A percentile compares a stretch with the other conserved stretches of the same genome.
phyloP scores from a whole-genome alignment of 2,888 invertebrate species.

The Drosophila mimica region DNA sequence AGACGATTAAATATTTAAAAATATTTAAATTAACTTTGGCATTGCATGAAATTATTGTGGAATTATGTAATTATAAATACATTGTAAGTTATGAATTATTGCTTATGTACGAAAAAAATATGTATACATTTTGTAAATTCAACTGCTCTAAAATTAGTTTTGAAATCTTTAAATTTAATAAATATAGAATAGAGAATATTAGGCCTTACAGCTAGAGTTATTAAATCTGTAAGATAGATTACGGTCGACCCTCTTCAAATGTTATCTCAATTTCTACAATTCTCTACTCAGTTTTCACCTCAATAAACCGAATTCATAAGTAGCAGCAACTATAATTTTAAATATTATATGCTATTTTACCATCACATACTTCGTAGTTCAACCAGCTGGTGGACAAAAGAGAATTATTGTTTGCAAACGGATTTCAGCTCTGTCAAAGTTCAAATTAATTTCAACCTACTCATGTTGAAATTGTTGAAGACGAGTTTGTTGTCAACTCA shows the following conservation, averaged over 20 bases:
- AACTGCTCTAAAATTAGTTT: background rate
- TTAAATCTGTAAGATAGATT: background rate
- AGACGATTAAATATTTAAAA: background rate
- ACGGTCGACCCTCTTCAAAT: background rate
- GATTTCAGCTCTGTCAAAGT: constrained; percentile 17
- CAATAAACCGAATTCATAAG: background rate
- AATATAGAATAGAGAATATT: too few relatives aligned
- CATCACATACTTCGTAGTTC: background rate
- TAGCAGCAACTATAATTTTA: background rate
- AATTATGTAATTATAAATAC: background rate
- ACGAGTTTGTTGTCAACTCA: constrained; percentile 46
- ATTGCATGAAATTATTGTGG: background rate
- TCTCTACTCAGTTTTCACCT: background rate
- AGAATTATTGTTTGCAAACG: background rate
- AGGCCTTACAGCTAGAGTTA: too few relatives aligned
- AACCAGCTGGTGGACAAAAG: background rate
- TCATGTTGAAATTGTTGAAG: constrained; percentile 10
- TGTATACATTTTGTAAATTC: background rate
- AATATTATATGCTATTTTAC: background rate
- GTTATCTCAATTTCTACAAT: background rate
- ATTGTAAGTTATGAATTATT: background rate
- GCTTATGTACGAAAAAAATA: background rate
- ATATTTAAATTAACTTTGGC: background rate
- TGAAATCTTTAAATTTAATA: background rate
- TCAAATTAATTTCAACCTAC: constrained; percentile 31